These are phyloP conservation scores for Rotaria macrura DNA, from an alignment of 2,888 invertebrate genomes.

Conservation along the genomic window DNA sequence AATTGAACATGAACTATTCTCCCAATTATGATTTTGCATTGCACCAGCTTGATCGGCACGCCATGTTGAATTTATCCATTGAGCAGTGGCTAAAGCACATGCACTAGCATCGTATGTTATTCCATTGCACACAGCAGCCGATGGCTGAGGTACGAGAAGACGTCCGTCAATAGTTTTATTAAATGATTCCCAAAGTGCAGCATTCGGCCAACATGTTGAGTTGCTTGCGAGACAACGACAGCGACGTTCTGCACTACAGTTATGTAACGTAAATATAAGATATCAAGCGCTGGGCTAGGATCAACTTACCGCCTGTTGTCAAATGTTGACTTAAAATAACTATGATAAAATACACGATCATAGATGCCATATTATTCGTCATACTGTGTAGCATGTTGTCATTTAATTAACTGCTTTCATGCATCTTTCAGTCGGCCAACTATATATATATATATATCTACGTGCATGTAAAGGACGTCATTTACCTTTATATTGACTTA, in stretches of 20 bases:
- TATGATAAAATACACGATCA: not conserved
- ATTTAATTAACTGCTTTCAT: not conserved
- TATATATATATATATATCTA: no score
- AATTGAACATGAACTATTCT: slow-evolving; percentile 7
- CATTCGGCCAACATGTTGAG: not conserved
- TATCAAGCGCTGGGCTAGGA: not conserved
- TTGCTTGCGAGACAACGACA: not conserved
- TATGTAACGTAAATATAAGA: no score
- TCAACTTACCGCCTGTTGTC: not conserved
- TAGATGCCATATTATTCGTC: not conserved
- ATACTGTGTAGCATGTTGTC: not conserved
- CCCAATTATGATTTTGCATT: not conserved
- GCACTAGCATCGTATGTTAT: not conserved
- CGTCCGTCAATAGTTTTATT: not conserved
- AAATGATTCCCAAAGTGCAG: not conserved
- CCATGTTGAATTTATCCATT: not conserved
- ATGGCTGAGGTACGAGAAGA: not conserved
- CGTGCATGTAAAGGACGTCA: no score
- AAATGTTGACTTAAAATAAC: not conserved
- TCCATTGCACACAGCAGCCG: not conserved
- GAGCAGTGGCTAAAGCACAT: not conserved
- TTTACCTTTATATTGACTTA: no score
- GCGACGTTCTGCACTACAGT: not conserved
- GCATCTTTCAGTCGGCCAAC: not conserved
- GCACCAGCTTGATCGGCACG: not conserved